These are phyloP conservation scores for Aegotheles bennettii DNA, from an alignment of 2,113 vertebrate genomes.

Conservation along the genomic window DNA sequence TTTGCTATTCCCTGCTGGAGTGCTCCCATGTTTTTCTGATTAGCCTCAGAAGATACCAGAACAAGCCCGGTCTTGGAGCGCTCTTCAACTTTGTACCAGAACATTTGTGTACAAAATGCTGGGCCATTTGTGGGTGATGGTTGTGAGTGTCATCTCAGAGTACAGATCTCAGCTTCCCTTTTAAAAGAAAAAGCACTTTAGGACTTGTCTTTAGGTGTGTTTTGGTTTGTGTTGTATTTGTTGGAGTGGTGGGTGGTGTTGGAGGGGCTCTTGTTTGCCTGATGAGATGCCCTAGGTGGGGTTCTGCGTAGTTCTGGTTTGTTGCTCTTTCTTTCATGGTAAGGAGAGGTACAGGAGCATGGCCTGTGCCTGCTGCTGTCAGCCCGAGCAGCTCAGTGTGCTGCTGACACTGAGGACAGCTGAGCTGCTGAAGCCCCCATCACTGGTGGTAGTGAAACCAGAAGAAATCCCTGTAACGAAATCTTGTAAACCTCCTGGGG, in stretches of 20 bases:
- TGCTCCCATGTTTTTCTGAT: background rate
- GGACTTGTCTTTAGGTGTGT: background rate
- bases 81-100: constrained; percentile 14
- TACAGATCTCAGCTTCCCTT: background rate
- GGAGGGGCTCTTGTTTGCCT: background rate
- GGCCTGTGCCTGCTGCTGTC: no score
- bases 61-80: constrained; percentile 15
- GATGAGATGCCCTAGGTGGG: background rate
- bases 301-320: background rate
- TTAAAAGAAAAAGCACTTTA: background rate
- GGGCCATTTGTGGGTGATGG: background rate
- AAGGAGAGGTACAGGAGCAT: accelerated
- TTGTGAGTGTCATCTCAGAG: background rate
- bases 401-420: background rate
- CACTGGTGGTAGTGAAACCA: accelerated
- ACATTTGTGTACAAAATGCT: background rate
- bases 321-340: background rate
- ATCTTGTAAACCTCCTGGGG: background rate
- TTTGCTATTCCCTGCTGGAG: background rate
- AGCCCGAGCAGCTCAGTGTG: no score
- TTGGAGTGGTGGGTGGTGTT: background rate
- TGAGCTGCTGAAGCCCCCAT: background rate
- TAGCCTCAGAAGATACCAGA: background rate
- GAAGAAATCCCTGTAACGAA: background rate
- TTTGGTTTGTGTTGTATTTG: background rate